Evolutionary conservation across 2,113 vertebrate species (phyloP), one percentile per base, ranked within the genome.

Genomic region (Lonchura striata): DNA sequence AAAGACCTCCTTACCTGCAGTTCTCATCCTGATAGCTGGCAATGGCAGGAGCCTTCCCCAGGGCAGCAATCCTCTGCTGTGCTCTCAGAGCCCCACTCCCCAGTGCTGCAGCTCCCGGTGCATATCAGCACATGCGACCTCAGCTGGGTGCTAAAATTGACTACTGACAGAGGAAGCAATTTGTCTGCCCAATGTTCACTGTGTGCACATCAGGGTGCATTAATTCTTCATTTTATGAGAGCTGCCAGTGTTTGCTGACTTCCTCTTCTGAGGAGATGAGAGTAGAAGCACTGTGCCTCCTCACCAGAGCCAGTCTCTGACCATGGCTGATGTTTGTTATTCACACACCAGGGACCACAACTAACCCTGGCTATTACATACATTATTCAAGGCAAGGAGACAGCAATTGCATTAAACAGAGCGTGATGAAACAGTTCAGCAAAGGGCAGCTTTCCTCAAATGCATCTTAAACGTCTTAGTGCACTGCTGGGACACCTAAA

Each of bases 191-290:
- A 56, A 60, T 15, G 65, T 20, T 63, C 64, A 74, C 46, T 60
- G 28, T 60, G 57, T 52, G 56, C 49, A 15, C 71, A 44, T 16
- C 0, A 30, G 66, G 39, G 30, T 60, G 33, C 3, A 4, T 68
- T 53, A 79, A 60, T 52, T 63, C 60, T 52, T 27, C 60, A 8
- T 68, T 89, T 93, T 79, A 49, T 69, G 84, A 60, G 49, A 42
- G 13, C 70, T 82, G 65, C 19, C 65, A 69, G 74, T 47, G 64
- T 68, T 87, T 91, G 92, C 82, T 90, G 96, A 85, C 82, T 95
- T 96, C 84, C 70, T 85, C 21, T 76, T 57, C 63, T 20, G 35
- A 6, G 22, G 78, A 96, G 74, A 91, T 94, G 81, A 94, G 90
- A 25, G n/a, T 75, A 61, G 64, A 85, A 94, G 65, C 30, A 56